These are phyloP conservation scores for Gobiocypris rarus DNA, from an alignment of 2,113 vertebrate genomes.

Conservation along the genomic window DNA sequence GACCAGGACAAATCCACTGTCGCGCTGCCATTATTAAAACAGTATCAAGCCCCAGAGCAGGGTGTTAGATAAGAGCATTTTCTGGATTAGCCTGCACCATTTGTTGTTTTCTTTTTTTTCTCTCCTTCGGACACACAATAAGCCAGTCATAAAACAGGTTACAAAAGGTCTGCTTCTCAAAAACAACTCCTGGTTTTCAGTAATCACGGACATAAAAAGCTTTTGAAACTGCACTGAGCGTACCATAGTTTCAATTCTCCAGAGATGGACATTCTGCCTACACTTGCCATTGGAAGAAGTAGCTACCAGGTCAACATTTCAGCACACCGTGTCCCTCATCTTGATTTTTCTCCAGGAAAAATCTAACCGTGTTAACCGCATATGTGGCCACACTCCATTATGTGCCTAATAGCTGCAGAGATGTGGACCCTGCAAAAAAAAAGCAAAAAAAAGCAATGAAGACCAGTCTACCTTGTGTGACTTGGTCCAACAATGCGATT, in stretches of 20 bases:
- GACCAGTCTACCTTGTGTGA: slow-evolving; percentile 23
- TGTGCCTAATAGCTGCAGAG: slow-evolving; percentile 32
- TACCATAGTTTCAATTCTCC: slow-evolving; percentile 27
- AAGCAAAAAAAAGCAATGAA: slow-evolving; percentile 1
- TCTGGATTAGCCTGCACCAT: slow-evolving; percentile 65
- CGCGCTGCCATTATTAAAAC: slow-evolving; percentile 76
- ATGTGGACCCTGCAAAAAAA: not conserved
- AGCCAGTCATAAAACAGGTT: slow-evolving; percentile 69
- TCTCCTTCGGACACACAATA: slow-evolving; percentile 62
- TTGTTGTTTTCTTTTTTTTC: slow-evolving; percentile 56
- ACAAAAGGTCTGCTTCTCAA: slow-evolving; percentile 59
- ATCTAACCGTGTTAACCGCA: slow-evolving; percentile 20
- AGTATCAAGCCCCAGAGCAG: slow-evolving; percentile 72
- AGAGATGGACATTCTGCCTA: slow-evolving; percentile 16
- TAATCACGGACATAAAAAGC: slow-evolving; percentile 69
- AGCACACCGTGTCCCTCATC: not conserved
- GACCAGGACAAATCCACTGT: slow-evolving; percentile 73
- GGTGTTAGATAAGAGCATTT: slow-evolving; percentile 71
- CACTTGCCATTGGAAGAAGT: not conserved
- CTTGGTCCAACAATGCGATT: slow-evolving; percentile 12
- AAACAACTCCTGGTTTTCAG: slow-evolving; percentile 68
- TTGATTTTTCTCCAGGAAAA: slow-evolving; percentile 21
- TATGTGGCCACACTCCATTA: slow-evolving; percentile 36
- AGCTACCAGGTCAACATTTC: slow-evolving; percentile 34
- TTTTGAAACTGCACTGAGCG: slow-evolving; percentile 30